Conservation (phyloP, 2,113 vertebrate species). For the Myrmecobius fasciatus region DNA sequence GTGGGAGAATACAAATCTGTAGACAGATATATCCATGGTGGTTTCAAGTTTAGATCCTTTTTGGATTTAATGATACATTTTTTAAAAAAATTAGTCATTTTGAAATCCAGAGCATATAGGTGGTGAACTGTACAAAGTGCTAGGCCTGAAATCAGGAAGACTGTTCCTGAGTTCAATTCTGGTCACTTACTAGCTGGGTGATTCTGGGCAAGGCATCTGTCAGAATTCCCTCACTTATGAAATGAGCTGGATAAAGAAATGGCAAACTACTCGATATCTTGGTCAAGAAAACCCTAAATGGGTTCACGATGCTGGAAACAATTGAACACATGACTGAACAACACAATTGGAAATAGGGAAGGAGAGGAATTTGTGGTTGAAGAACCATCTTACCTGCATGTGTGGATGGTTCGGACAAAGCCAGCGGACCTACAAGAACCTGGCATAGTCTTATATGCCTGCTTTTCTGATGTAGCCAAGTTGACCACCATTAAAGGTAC, state of each 20-base stretch:
- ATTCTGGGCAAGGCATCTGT: too few species aligned
- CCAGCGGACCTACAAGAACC: slow-evolving; percentile 86
- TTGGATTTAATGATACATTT: slow-evolving; percentile 8
- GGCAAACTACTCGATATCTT: too few species aligned
- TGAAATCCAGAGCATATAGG: background rate
- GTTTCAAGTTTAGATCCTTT: background rate
- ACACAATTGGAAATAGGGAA: background rate
- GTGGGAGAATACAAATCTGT: background rate
- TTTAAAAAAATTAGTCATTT: background rate
- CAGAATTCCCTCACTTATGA: too few species aligned
- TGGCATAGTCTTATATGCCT: slow-evolving; percentile 90
- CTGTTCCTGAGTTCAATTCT: slow-evolving; percentile 21
- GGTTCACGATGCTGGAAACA: too few species aligned
- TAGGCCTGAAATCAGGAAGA: background rate
- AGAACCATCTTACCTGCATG: slow-evolving; percentile 87
- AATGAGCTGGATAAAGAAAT: too few species aligned
- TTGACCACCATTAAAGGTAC: slow-evolving; percentile 92
- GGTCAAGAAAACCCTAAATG: too few species aligned
- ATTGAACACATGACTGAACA: slow-evolving; percentile 33
- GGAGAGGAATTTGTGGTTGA: background rate
- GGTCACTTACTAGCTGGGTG: background rate
- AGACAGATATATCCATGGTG: background rate
- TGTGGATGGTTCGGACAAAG: slow-evolving; percentile 88
- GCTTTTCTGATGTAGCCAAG: slow-evolving; percentile 92
- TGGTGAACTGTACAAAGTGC: background rate